Evolutionary conservation across 2,113 vertebrate species (phyloP).

Genomic region (Tautogolabrus adspersus): DNA sequence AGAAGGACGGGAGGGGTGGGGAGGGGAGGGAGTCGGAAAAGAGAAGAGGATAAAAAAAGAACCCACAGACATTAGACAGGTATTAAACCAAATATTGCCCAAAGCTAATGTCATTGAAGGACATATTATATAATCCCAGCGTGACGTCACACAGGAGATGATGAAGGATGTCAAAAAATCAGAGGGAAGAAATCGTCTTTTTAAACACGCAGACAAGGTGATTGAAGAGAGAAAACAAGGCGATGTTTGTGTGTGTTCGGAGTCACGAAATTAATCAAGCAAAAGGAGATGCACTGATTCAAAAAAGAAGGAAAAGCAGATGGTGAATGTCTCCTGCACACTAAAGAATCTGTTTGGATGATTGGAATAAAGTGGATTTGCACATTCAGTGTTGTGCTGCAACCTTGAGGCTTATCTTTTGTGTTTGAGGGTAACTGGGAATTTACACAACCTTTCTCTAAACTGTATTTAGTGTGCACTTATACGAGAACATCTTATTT

Average conservation of each 20-base stretch:
- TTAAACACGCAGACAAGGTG: constrained; percentile 17
- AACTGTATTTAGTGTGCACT: background rate
- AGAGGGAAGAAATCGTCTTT: constrained; percentile 27
- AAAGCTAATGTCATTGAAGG: constrained; percentile 68
- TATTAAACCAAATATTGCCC: constrained; percentile 66
- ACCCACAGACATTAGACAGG: constrained; percentile 52
- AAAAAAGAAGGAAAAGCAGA: constrained; percentile 31
- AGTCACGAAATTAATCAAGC: constrained; percentile 58
- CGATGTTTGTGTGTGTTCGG: constrained; percentile 7
- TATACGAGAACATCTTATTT: background rate
- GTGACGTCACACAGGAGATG: constrained; percentile 48
- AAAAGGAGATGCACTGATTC: constrained; percentile 15
- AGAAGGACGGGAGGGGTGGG: background rate
- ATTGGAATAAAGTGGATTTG: constrained; percentile 35
- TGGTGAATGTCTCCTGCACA: constrained; percentile 40
- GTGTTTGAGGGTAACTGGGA: constrained; percentile 25
- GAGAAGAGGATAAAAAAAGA: constrained; percentile 17
- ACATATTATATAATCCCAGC: constrained; percentile 53
- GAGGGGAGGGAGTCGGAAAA: background rate
- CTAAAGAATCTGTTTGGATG: constrained; percentile 44
- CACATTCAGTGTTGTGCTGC: constrained; percentile 14
- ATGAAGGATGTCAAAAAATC: constrained; percentile 45
- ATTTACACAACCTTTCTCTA: constrained; percentile 22
- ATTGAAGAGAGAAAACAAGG: constrained; percentile 47
- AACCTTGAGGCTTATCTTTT: constrained; percentile 37